phyloP scores from a whole-genome alignment of 2,888 invertebrate species.

The Andrena dorsata region DNA sequence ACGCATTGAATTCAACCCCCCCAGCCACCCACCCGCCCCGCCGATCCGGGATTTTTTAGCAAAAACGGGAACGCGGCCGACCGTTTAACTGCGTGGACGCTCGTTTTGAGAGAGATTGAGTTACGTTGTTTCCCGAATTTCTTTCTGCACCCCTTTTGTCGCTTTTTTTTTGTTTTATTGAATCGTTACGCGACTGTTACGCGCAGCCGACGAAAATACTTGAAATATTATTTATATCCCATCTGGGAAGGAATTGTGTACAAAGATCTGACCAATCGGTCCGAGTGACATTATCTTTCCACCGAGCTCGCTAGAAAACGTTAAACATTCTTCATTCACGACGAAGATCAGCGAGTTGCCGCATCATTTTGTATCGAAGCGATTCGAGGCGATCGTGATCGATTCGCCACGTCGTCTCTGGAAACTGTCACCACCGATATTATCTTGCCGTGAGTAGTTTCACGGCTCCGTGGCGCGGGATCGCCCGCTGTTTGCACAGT shows the following conservation, averaged over 20 bases:
- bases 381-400: conserved; percentile 27
- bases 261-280: too few species aligned
- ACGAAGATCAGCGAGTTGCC: too few species aligned
- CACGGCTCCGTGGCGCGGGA: conserved; percentile 63
- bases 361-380: background rate
- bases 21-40: background rate
- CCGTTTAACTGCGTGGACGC: conserved; percentile 53
- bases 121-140: conserved; percentile 52
- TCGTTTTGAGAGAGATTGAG: conserved; percentile 57
- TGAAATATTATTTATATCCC: too few species aligned
- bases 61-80: conserved; percentile 55
- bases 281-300: too few species aligned
- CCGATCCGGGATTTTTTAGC: conserved; percentile 56
- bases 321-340: background rate
- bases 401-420: conserved; percentile 48
- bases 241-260: too few species aligned
- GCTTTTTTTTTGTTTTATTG: conserved; percentile 17
- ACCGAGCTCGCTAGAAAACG: background rate
- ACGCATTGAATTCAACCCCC: conserved; percentile 54
- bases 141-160: background rate
- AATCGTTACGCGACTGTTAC: conserved; percentile 38
- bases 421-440: conserved; percentile 63
- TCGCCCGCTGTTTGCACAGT: conserved; percentile 73
- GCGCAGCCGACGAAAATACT: conserved; percentile 38
- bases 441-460: conserved; percentile 68